phyloP scores from a whole-genome alignment of 2,113 vertebrate genomes.

The Pomatorhinus ruficollis region DNA sequence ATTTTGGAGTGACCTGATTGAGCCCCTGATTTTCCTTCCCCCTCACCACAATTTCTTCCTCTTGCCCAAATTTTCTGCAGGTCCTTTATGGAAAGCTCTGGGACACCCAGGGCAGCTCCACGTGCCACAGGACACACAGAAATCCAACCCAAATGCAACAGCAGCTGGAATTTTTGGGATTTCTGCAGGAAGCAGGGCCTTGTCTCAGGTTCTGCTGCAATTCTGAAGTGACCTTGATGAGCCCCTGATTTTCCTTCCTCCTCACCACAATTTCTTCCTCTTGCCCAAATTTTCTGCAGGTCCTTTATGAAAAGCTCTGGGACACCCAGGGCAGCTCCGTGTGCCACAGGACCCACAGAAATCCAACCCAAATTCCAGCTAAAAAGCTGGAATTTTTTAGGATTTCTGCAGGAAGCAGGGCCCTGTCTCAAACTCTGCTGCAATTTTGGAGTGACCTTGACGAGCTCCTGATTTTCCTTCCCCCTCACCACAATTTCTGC shows the following conservation, averaged over 20 bases:
- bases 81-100: too few relatives aligned
- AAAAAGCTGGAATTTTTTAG: not conserved
- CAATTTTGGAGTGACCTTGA: not conserved
- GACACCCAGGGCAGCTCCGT: not conserved
- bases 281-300: not conserved
- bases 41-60: too few relatives aligned
- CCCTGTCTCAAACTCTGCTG: too few relatives aligned
- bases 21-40: too few relatives aligned
- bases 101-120: not conserved
- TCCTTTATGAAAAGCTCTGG: not conserved
- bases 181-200: not conserved
- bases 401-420: not conserved
- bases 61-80: too few relatives aligned
- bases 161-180: not conserved
- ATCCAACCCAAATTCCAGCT: accelerated
- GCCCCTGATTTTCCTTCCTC: not conserved
- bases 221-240: not conserved
- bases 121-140: not conserved
- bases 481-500: not conserved
- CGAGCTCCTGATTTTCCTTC: not conserved
- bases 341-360: not conserved
- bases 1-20: too few relatives aligned
- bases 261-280: not conserved
- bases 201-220: not conserved
- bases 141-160: not conserved